Conservation (phyloP, 2,113 vertebrate species). For the Myanophis thanlyinensis region DNA sequence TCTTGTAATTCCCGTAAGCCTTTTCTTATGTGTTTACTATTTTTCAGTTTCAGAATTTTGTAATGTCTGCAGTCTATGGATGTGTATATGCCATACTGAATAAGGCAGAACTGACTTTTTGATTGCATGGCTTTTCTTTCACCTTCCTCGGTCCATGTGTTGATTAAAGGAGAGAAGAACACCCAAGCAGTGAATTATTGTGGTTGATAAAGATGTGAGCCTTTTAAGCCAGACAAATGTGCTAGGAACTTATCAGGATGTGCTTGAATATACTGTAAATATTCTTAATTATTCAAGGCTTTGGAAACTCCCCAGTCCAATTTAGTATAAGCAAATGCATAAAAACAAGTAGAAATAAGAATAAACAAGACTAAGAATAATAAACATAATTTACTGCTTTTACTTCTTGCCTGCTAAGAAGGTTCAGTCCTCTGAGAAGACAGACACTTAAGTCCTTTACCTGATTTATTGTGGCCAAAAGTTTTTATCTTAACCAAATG, state of each 20-base stretch:
- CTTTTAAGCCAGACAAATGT: neutral
- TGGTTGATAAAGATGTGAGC: neutral
- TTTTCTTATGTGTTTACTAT: too few species aligned
- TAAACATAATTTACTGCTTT: neutral
- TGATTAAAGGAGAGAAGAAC: neutral
- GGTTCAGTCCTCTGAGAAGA: neutral
- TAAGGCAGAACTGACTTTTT: neutral
- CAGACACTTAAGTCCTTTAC: neutral
- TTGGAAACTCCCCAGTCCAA: neutral
- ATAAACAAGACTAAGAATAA: neutral
- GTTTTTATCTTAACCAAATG: neutral
- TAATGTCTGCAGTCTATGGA: neutral
- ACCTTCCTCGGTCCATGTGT: neutral
- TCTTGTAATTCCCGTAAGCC: neutral
- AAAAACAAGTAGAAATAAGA: neutral
- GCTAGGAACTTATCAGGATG: neutral
- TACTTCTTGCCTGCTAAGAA: neutral
- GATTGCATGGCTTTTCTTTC: too few species aligned
- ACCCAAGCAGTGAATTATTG: neutral
- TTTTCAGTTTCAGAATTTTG: neutral
- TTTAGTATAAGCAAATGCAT: neutral
- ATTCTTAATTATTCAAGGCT: neutral
- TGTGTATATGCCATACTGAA: neutral
- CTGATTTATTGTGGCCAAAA: neutral
- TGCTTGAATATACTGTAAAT: neutral